Conservation (phyloP, 2,113 vertebrate genomes). For the Ginglymostoma cirratum region DNA sequence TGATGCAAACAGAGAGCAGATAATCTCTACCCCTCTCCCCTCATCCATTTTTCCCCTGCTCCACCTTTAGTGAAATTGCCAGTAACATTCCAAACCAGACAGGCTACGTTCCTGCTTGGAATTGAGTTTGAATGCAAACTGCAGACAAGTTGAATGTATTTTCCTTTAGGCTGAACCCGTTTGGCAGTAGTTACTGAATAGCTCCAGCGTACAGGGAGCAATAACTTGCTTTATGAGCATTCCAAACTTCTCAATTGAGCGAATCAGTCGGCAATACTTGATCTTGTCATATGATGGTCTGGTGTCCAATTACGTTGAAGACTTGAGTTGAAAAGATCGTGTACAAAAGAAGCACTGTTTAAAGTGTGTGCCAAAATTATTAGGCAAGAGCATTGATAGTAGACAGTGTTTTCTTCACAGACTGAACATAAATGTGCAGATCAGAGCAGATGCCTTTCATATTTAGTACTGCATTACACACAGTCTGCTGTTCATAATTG, state of each 20-base stretch:
- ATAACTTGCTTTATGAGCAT: background rate
- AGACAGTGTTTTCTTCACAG: background rate
- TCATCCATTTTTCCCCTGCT: background rate
- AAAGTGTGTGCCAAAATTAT: background rate
- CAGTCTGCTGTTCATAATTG: conserved; percentile 8
- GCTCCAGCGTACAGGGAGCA: background rate
- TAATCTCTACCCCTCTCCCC: background rate
- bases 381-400: background rate
- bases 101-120: background rate
- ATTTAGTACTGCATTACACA: background rate
- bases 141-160: background rate
- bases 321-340: background rate
- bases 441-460: background rate
- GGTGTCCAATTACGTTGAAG: background rate
- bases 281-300: background rate
- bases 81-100: background rate
- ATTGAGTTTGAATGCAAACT: background rate
- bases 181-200: conserved; percentile 7
- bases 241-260: background rate
- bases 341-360: background rate
- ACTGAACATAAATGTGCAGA: background rate
- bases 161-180: background rate
- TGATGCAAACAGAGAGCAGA: background rate
- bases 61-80: background rate
- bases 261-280: background rate